Conservation (phyloP, 2,888 invertebrate species). For the Cheiracanthium punctorium region DNA sequence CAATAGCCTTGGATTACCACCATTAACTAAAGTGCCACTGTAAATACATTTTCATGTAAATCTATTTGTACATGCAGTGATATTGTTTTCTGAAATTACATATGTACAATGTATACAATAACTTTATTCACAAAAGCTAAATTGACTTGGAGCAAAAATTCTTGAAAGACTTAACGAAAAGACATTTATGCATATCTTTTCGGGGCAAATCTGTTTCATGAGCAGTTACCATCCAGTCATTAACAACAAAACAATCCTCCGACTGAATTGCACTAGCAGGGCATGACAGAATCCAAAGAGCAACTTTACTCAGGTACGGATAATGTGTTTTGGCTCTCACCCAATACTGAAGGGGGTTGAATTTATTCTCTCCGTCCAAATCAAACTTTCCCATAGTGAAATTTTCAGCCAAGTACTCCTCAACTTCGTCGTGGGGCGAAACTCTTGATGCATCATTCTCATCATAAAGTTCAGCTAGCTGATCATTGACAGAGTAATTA, state of each 20-base stretch:
- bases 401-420: slow-evolving; percentile 51
- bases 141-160: slow-evolving; percentile 28
- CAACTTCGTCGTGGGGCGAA: slow-evolving; percentile 41
- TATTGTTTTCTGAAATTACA: too few relatives aligned
- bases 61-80: too few relatives aligned
- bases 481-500: slow-evolving; percentile 23
- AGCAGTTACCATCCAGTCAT: slow-evolving; percentile 58
- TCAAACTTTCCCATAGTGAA: slow-evolving; percentile 57
- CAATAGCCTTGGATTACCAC: too few relatives aligned
- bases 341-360: slow-evolving; percentile 66
- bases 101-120: not conserved
- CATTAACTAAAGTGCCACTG: too few relatives aligned
- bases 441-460: slow-evolving; percentile 38
- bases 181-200: slow-evolving; percentile 51
- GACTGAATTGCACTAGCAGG: slow-evolving; percentile 58
- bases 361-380: slow-evolving; percentile 58
- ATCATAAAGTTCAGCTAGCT: slow-evolving; percentile 41
- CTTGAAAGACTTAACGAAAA: slow-evolving; percentile 55
- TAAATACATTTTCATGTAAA: too few relatives aligned
- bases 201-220: slow-evolving; percentile 45
- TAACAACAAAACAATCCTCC: slow-evolving; percentile 41
- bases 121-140: not conserved
- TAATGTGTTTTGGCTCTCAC: slow-evolving; percentile 39
- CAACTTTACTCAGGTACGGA: slow-evolving; percentile 56
- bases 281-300: slow-evolving; percentile 57